Base-by-base conservation (phyloP, 2,113 vertebrate species). In the Cyphomyrus plagiostoma region DNA sequence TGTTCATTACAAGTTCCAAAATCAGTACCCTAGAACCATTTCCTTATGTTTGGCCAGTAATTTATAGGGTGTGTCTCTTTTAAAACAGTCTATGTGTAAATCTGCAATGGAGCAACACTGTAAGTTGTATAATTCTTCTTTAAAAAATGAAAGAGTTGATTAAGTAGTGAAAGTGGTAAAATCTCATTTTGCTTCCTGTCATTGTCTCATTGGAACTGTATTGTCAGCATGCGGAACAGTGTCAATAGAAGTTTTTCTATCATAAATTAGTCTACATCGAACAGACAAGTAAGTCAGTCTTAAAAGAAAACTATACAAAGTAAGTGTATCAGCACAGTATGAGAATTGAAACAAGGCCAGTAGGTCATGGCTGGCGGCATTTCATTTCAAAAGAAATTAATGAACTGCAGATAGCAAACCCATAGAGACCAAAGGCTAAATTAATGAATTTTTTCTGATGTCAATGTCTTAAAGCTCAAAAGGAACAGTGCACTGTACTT, bases 241-340 rank as follows among this genome's bases (percentile, higher is more conserved):
- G 23, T 48, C 45, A 48, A 86, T 86, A 50, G 45, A 86, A 49
- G 83, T 86, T 48, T 86, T 42, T 42, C 30, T 42, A 17, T 80
- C 74, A 74, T 58, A 39, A 35, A 84, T 42, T 26, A 46, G 49
- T 45, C 77, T 83, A 39, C 74, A 23, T 35, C 80, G 74, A 89
- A 83, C 49, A 58, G 88, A 83, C 88, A 58, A 96, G 95, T 96
- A 96, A 96, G 95, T 96, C 95, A 96, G 95, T 95, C 96, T 96
- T 96, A 96, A 96, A 96, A 96, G 95, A 96, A 96, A 95, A 94
- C 92, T 93, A 91, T 92, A 91, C 91, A 94, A 94, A 95, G 93
- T 82, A 89, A 56, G 94, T 96, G 93, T 94, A 91, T 92, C 89
- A 26, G 52, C 62, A 92, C 91, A 95, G 4, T 85, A 50, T 82